phyloP scores from a whole-genome alignment of 2,888 invertebrate genomes.

The Leptinotarsa rubiginosa region DNA sequence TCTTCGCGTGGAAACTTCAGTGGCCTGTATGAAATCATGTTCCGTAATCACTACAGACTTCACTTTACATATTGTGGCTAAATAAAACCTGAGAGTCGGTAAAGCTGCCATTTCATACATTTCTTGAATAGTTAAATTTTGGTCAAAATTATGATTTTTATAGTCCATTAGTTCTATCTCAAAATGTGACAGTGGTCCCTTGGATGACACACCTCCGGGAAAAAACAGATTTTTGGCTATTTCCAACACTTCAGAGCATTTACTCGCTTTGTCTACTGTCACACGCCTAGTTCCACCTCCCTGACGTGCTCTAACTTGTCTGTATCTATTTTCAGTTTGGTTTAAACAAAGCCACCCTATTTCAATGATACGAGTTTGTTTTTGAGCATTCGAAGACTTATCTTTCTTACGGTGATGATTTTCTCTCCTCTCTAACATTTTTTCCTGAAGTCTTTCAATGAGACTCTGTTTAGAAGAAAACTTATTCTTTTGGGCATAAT shows the following conservation, averaged over 20 bases:
- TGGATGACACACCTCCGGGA: constrained; percentile 26
- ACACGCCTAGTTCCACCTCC: constrained; percentile 25
- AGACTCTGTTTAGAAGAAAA: constrained; percentile 25
- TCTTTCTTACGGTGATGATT: not conserved
- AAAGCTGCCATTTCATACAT: constrained; percentile 27
- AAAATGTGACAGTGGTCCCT: constrained; percentile 16
- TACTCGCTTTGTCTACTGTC: constrained; percentile 1
- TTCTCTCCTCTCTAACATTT: constrained; percentile 7
- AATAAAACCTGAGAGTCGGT: constrained; percentile 24
- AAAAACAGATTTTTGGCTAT: constrained; percentile 24
- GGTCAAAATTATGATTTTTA: constrained; percentile 21
- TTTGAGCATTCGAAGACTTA: not conserved
- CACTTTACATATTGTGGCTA: not conserved
- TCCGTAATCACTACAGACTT: not conserved
- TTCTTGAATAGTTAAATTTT: constrained; percentile 24
- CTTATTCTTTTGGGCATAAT: constrained; percentile 7
- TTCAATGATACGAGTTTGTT: constrained; percentile 24
- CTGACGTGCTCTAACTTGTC: constrained; percentile 20
- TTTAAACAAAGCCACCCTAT: constrained; percentile 27
- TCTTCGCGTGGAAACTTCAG: not conserved
- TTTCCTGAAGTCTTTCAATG: constrained; percentile 21
- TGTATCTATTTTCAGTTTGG: constrained; percentile 16
- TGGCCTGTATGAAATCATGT: not conserved
- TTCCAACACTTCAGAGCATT: constrained; percentile 20
- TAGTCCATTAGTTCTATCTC: constrained; percentile 22